Base-by-base conservation (phyloP, 1,140 invertebrate genomes). In the Pseudomyrmex sp. region DNA sequence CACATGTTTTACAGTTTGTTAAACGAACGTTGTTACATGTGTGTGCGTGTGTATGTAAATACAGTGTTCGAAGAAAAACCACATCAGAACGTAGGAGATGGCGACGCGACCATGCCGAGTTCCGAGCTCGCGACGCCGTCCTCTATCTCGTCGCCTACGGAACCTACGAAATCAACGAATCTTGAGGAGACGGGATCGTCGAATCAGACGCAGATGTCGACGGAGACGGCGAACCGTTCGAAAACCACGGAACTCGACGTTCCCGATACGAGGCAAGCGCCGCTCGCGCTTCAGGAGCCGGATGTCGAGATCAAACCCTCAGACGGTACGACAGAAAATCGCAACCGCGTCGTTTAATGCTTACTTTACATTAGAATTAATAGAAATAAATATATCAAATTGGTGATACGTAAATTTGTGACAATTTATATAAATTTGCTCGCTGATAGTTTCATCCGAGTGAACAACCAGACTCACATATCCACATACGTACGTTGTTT, bases 1-100 rank as follows among this genome's bases (percentile, higher is more conserved):
- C 2, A 35, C 35, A 35, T 35, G 35, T 35, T 35, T 35, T 35
- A 35, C 5, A 35, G 35, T 35, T 35, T 35, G 5, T 35, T 35
- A 35, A 35, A 35, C 35, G 5, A 35, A 48, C 0, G 7, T 1
- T 70, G 12, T 79, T 3, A n/a, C 20, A 4, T 62, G 13, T 76
- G 4, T 35, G 4, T 5, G 26, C 3, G 26, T 26, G 35, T 35
- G 35, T 35, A 7, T 7, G 35, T 35, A 35, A 44, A 93, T 93
- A 7, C 86, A 96, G 96, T 96, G 74, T 97, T 96, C 91, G 96
- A 96, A 90, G 96, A 97, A 85, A 95, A 95, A 76, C 95, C 96
- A 13, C 93, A 94, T 77, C 90, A 89, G 10, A 90, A 86, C 72
- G 58, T 61, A 52, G 84, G 80, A 9, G 92, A 94, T n/a, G 90